These are phyloP conservation scores for Drosophila sordidapex DNA, from an alignment of 2,888 invertebrate genomes.

Conservation along the genomic window DNA sequence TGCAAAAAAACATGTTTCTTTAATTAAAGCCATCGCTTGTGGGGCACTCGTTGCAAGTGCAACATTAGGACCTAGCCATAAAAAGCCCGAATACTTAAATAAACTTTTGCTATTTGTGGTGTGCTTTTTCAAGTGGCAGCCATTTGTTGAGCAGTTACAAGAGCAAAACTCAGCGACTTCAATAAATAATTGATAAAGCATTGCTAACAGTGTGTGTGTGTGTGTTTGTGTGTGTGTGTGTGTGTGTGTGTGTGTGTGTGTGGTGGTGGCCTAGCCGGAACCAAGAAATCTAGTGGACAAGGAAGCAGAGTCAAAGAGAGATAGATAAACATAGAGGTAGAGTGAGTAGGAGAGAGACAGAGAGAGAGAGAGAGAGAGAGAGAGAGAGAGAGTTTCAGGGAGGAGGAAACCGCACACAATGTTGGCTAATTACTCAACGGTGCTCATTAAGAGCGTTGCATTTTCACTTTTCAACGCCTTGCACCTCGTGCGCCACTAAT, in stretches of 20 bases:
- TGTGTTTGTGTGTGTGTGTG: conserved; percentile 21
- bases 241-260: conserved; percentile 21
- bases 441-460: conserved; percentile 79
- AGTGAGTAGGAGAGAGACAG: not conserved
- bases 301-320: not conserved
- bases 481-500: conserved; percentile 67
- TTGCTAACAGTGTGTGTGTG: conserved; percentile 44
- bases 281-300: conserved; percentile 20
- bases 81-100: conserved; percentile 28
- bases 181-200: conserved; percentile 79
- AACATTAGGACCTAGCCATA: conserved; percentile 12
- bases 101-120: conserved; percentile 45
- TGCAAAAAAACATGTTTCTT: conserved; percentile 5
- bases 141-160: conserved; percentile 13
- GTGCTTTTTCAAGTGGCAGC: conserved; percentile 23
- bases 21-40: conserved; percentile 63
- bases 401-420: conserved; percentile 66
- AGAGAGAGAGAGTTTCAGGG: conserved; percentile 2
- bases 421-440: conserved; percentile 78
- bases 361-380: not conserved
- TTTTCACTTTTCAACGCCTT: conserved; percentile 79
- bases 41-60: conserved; percentile 27
- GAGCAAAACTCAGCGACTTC: conserved; percentile 54
- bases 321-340: too few relatives aligned
- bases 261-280: conserved; percentile 31